phyloP scores from a whole-genome alignment of 2,113 vertebrate species.

The Neolamprologus longior region DNA sequence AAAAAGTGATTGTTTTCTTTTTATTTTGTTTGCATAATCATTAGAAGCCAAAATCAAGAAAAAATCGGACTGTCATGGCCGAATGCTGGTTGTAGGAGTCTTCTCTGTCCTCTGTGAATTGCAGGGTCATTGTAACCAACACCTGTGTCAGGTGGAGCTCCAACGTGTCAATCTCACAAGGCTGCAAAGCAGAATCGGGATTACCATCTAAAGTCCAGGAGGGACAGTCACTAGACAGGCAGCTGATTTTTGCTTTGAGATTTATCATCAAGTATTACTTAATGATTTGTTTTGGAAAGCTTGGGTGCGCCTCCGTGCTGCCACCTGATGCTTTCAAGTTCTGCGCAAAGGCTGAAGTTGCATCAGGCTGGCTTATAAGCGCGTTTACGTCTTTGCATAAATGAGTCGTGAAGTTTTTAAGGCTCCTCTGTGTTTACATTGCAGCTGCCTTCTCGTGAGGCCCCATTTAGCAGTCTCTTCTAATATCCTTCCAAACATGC shows the following conservation, averaged over 20 bases:
- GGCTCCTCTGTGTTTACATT: not conserved
- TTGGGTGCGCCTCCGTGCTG: not conserved
- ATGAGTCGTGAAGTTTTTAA: not conserved
- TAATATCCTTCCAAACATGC: not conserved
- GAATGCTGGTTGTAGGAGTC: not conserved
- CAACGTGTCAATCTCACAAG: not conserved
- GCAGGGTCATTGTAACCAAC: not conserved
- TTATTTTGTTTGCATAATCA: not conserved
- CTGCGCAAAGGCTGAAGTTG: not conserved
- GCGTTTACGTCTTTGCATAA: not conserved
- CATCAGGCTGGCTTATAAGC: not conserved
- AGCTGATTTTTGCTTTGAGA: not conserved
- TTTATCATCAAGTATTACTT: not conserved
- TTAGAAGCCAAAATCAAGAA: not conserved
- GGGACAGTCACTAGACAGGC: not conserved
- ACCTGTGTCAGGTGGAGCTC: not conserved
- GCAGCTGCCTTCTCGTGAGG: not conserved
- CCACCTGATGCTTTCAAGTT: not conserved
- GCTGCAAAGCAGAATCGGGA: not conserved
- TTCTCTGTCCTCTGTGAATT: not conserved
- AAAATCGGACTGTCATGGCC: not conserved
- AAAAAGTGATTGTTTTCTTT: not conserved
- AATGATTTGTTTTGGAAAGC: not conserved
- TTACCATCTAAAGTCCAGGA: not conserved
- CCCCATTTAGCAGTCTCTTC: not conserved